Percentiles rank a stretch among this genome's conserved stretches.
phyloP scores from a whole-genome alignment of 2,888 invertebrate species.

The Eilema sororculum region DNA sequence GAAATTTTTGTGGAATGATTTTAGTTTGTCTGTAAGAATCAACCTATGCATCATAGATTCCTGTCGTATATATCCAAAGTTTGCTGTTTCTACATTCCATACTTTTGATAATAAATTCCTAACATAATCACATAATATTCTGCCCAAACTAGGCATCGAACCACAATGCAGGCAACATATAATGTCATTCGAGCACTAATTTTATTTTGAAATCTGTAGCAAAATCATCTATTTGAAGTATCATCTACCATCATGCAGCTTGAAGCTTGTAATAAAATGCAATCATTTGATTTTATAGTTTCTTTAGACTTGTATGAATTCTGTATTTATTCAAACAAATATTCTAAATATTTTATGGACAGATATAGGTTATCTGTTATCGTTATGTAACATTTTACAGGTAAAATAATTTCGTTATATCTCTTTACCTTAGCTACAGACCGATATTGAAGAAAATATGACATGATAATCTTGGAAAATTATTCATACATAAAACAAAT shows the following conservation, averaged over 20 bases:
- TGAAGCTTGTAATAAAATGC: neutral
- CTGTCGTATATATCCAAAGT: no score
- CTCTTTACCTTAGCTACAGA: neutral
- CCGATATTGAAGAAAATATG: neutral
- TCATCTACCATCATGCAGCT: neutral
- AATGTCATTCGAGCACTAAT: no score
- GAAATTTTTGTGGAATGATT: no score
- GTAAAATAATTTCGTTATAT: constrained; percentile 3
- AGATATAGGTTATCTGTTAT: constrained; percentile 62
- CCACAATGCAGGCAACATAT: no score
- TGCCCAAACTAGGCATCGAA: no score
- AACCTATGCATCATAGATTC: no score
- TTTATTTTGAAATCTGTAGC: neutral
- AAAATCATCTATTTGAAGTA: neutral
- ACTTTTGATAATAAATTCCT: no score
- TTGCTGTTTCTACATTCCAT: no score
- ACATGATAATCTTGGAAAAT: neutral
- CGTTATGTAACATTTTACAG: constrained; percentile 67
- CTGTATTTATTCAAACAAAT: neutral
- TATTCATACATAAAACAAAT: neutral
- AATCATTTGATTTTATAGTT: neutral
- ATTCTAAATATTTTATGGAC: constrained; percentile 10
- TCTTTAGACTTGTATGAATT: neutral
- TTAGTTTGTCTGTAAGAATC: no score
- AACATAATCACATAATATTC: neutral